Conservation (phyloP, 2,113 vertebrate species). For the Amblyornis subalaris region DNA sequence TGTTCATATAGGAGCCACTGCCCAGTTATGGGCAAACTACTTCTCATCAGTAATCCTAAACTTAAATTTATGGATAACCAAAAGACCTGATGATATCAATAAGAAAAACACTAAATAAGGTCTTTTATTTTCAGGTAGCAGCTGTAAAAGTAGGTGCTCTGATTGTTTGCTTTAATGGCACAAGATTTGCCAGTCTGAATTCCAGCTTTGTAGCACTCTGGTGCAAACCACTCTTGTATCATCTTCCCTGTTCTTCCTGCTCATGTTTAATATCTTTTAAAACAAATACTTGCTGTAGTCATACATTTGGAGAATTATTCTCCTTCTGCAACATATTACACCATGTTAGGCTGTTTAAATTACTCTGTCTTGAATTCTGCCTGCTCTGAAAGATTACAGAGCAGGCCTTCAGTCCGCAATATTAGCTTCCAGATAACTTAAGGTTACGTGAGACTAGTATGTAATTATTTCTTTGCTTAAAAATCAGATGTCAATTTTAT, state of each 20-base stretch:
- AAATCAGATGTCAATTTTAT: not conserved
- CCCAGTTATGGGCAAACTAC: not conserved
- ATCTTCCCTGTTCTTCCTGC: not conserved
- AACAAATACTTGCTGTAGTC: not conserved
- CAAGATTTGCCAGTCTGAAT: not conserved
- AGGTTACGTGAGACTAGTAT: not conserved
- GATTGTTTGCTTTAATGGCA: not conserved
- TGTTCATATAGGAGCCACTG: not conserved
- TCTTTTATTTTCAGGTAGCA: not conserved
- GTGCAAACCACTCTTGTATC: not conserved
- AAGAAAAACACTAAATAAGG: not conserved
- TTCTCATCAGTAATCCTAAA: not conserved
- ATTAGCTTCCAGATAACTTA: not conserved
- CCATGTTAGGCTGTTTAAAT: not conserved
- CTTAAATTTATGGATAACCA: not conserved
- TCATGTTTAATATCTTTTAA: not conserved
- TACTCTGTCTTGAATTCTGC: not conserved
- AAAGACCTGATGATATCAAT: not conserved
- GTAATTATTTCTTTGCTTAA: not conserved
- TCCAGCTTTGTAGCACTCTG: not conserved
- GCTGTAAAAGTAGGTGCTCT: not conserved
- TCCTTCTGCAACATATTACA: not conserved
- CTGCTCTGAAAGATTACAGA: not conserved
- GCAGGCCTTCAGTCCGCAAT: not conserved
- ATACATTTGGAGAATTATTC: not conserved